Conservation (phyloP, 2,888 invertebrate genomes). For the Hypena proboscidalis region DNA sequence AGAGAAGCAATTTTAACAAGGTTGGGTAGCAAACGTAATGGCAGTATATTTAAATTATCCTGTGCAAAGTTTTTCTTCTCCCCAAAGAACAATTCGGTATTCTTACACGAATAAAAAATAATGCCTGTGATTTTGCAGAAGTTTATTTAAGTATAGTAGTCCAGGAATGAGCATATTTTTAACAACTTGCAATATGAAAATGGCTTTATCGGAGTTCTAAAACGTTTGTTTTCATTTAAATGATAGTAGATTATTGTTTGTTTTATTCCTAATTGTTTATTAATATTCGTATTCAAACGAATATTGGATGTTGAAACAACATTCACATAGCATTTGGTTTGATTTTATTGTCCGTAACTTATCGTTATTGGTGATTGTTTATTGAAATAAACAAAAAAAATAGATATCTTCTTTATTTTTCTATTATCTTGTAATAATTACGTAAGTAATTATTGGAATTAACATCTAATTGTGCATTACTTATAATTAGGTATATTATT, state of each 20-base stretch:
- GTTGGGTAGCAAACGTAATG: not conserved
- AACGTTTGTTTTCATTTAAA: too few species aligned
- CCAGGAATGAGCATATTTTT: constrained; percentile 1
- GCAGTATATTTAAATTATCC: not conserved
- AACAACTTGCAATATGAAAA: not conserved
- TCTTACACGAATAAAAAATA: not conserved
- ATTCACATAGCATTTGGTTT: too few species aligned
- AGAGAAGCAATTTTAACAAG: not conserved
- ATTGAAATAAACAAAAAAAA: not conserved
- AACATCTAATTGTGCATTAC: not conserved
- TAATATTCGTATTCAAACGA: too few species aligned
- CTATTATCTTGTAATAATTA: not conserved
- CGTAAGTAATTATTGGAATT: not conserved
- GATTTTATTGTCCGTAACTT: too few species aligned
- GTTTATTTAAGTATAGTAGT: not conserved
- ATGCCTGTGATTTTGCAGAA: not conserved
- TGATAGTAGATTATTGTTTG: too few species aligned
- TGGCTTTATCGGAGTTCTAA: too few species aligned
- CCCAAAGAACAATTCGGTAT: not conserved
- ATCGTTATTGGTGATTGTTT: too few species aligned
- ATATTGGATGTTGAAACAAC: too few species aligned
- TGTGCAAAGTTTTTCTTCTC: not conserved
- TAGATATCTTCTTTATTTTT: not conserved
- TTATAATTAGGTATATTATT: not conserved
- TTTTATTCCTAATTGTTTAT: too few species aligned